Conservation (phyloP, 2,113 vertebrate species). For the Paralichthys olivaceus region DNA sequence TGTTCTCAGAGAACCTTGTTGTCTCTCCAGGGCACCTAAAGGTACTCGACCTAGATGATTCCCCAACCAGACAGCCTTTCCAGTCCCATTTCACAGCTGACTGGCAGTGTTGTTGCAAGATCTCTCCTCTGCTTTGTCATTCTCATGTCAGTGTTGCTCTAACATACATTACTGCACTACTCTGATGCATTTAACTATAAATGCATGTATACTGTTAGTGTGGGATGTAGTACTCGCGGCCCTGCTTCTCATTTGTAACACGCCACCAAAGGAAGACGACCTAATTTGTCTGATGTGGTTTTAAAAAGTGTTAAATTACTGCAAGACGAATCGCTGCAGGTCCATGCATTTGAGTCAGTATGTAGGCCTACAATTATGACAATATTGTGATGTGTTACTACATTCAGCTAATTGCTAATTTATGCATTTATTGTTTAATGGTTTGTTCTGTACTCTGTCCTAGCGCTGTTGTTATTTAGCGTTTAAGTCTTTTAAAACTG, state of each 20-base stretch:
- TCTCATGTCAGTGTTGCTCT: slow-evolving; percentile 46
- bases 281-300: slow-evolving; percentile 27
- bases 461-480: slow-evolving; percentile 43
- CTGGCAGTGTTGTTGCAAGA: slow-evolving; percentile 49
- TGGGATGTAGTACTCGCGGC: slow-evolving; percentile 56
- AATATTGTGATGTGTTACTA: slow-evolving; percentile 43
- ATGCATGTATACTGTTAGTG: slow-evolving; percentile 65
- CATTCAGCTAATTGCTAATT: slow-evolving; percentile 61
- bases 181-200: slow-evolving; percentile 34
- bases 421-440: slow-evolving; percentile 61
- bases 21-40: slow-evolving; percentile 33
- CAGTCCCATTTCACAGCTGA: slow-evolving; percentile 41
- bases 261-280: slow-evolving; percentile 57
- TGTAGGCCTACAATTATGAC: slow-evolving; percentile 34
- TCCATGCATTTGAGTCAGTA: slow-evolving; percentile 28
- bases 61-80: slow-evolving; percentile 21
- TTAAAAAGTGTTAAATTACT: slow-evolving; percentile 43
- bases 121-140: slow-evolving; percentile 41
- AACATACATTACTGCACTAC: slow-evolving; percentile 41
- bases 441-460: slow-evolving; percentile 52
- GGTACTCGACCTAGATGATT: slow-evolving; percentile 21
- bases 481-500: slow-evolving; percentile 28
- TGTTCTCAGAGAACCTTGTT: slow-evolving; percentile 28
- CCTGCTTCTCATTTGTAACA: slow-evolving; percentile 47
- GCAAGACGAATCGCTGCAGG: slow-evolving; percentile 20